Percentiles rank a stretch among this genome's conserved stretches.
Conservation (phyloP, 2,888 invertebrate genomes). For the Dinocampus coccinellae region DNA sequence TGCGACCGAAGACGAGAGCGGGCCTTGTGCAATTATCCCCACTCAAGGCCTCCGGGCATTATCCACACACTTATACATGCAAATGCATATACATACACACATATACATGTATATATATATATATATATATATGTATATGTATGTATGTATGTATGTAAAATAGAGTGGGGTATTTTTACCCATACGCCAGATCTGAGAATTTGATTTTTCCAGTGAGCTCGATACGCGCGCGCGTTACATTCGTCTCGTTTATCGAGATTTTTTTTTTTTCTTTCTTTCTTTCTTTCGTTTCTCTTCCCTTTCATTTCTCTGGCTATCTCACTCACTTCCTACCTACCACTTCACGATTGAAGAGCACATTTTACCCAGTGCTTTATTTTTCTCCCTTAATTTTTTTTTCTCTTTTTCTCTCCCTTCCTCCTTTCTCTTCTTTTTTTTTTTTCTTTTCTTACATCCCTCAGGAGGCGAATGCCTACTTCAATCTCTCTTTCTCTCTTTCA, state of each 20-base stretch:
- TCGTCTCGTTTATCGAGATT: conserved; percentile 8
- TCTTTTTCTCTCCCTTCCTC: conserved; percentile 23
- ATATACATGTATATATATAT: background rate
- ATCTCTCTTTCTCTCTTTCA: background rate
- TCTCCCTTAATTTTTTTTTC: background rate
- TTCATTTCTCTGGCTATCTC: background rate
- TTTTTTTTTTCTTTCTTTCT: background rate
- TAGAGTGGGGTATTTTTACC: background rate
- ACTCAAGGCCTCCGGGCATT: conserved; percentile 24
- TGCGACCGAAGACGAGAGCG: conserved; percentile 54
- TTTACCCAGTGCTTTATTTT: background rate
- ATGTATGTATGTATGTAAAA: background rate
- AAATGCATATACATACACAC: background rate
- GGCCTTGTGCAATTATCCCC: conserved; percentile 63
- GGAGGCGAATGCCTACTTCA: conserved; percentile 21
- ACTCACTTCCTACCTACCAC: background rate
- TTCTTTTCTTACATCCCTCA: conserved; percentile 29
- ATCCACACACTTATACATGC: background rate
- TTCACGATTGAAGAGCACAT: background rate
- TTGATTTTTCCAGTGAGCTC: conserved; percentile 48
- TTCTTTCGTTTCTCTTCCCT: background rate
- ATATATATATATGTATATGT: background rate
- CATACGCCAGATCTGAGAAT: conserved; percentile 46
- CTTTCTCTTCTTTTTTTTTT: background rate
- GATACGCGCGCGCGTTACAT: conserved; percentile 15